Conservation (phyloP, 2,797 vertebrate genomes). For the Aselliscus stoliczkanus region DNA sequence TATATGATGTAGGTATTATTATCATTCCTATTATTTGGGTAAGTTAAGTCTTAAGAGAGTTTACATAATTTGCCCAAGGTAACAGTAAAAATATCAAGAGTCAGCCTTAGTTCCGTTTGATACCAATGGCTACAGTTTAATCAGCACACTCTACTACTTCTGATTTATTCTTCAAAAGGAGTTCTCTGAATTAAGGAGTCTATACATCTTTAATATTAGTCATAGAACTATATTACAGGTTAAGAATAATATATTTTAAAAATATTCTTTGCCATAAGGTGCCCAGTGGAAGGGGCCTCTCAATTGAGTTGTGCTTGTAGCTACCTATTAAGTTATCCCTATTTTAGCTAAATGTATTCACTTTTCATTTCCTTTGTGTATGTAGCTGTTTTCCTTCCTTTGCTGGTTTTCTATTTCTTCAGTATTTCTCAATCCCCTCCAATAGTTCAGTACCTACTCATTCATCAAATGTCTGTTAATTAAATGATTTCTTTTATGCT, state of each 20-base stretch:
- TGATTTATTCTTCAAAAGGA: background rate
- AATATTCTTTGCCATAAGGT: background rate
- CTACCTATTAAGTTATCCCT: background rate
- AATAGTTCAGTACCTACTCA: background rate
- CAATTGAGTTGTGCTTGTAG: background rate
- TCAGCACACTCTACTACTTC: background rate
- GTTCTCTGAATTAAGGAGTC: background rate
- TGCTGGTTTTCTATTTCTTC: background rate
- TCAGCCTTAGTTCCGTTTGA: background rate
- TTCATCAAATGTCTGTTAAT: background rate
- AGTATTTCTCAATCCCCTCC: background rate
- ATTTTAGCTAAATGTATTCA: background rate
- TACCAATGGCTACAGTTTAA: background rate
- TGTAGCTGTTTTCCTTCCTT: background rate
- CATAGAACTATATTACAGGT: background rate
- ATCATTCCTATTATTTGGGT: background rate
- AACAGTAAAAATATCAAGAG: background rate
- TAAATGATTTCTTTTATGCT: background rate
- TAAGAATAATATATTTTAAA: background rate
- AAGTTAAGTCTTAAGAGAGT: background rate
- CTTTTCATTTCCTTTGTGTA: background rate
- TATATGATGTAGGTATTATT: background rate
- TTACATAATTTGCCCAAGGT: background rate
- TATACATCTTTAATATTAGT: background rate
- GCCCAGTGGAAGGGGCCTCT: background rate